A percentile compares a stretch with the other conserved stretches of the same genome.
phyloP scores from a whole-genome alignment of 2,888 invertebrate genomes.

The Ethmia dodecea region DNA sequence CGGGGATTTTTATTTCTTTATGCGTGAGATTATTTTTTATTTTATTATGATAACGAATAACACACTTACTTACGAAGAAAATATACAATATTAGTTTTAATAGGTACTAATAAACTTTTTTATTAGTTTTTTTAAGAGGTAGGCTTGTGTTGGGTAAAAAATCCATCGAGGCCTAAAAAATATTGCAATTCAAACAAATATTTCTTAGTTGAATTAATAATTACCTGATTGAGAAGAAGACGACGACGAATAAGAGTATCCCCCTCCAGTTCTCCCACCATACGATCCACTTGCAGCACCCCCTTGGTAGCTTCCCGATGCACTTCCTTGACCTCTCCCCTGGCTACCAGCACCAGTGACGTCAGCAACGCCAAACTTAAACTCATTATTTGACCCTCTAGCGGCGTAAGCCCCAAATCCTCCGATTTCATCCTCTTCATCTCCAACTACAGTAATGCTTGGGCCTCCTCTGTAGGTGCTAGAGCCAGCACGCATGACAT shows the following conservation, averaged over 20 bases:
- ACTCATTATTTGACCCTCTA: constrained; percentile 56
- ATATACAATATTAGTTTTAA: too few species aligned
- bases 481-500: constrained; percentile 61
- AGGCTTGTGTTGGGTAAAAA: too few species aligned
- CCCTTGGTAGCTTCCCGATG: constrained; percentile 20
- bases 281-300: constrained; percentile 15
- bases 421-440: constrained; percentile 57
- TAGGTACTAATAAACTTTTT: too few species aligned
- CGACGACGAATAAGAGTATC: constrained; percentile 49
- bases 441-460: constrained; percentile 55
- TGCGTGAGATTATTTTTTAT: too few species aligned
- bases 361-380: constrained; percentile 58
- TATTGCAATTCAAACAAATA: too few species aligned
- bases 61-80: too few species aligned
- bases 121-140: too few species aligned
- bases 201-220: too few species aligned
- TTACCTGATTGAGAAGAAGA: constrained; percentile 40
- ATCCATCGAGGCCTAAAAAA: too few species aligned
- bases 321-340: constrained; percentile 22
- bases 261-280: constrained; percentile 25
- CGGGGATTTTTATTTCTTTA: too few species aligned
- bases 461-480: constrained; percentile 45
- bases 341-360: constrained; percentile 36
- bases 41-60: too few species aligned
- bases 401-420: constrained; percentile 60